These are phyloP conservation scores for Boloria selene DNA, from an alignment of 2,888 invertebrate species.

Conservation along the genomic window DNA sequence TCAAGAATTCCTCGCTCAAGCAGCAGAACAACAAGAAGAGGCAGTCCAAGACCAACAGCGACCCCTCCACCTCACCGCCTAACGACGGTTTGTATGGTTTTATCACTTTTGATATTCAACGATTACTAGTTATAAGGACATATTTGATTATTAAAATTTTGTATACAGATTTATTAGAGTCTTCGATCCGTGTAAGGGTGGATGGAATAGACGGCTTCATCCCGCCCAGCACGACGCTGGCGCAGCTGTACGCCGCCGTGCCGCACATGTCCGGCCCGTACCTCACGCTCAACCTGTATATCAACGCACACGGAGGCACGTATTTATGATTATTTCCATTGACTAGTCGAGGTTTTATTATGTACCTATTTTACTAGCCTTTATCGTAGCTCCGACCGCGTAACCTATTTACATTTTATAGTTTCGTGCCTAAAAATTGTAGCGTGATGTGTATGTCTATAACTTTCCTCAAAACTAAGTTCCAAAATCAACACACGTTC, in stretches of 20 bases:
- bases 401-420: too few relatives aligned
- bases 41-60: slow-evolving; percentile 57
- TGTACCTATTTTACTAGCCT: too few relatives aligned
- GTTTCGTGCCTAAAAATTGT: too few relatives aligned
- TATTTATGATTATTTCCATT: slow-evolving; percentile 34
- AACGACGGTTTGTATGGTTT: slow-evolving; percentile 53
- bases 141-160: background rate
- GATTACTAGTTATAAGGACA: background rate
- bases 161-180: slow-evolving; percentile 58
- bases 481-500: too few relatives aligned
- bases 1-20: slow-evolving; percentile 84
- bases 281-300: slow-evolving; percentile 65
- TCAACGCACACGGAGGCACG: slow-evolving; percentile 46
- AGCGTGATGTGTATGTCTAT: too few relatives aligned
- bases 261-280: slow-evolving; percentile 72
- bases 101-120: slow-evolving; percentile 25
- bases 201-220: slow-evolving; percentile 69
- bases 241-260: slow-evolving; percentile 64
- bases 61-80: slow-evolving; percentile 53
- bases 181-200: slow-evolving; percentile 64
- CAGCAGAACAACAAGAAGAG: slow-evolving; percentile 69
- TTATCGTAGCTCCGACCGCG: too few relatives aligned
- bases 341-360: background rate
- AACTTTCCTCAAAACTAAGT: too few relatives aligned
- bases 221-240: slow-evolving; percentile 63